Percentiles rank a stretch among this genome's conserved stretches.
Evolutionary conservation across 2,797 vertebrate genomes (phyloP).

Genomic region (Pseudotriccus pelzelni): DNA sequence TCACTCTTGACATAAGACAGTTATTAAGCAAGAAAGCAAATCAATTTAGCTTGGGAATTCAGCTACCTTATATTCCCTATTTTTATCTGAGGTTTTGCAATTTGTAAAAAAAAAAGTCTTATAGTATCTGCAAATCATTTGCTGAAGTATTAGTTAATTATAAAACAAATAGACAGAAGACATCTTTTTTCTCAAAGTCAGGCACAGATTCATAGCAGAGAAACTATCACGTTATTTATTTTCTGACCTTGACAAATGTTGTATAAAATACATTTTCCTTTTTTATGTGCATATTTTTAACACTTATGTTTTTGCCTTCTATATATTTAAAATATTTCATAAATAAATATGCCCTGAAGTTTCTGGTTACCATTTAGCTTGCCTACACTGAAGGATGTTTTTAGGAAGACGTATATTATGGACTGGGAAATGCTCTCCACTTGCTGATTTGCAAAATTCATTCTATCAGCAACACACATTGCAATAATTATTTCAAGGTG

Average conservation of each 20-base stretch:
- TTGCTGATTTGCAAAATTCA: background rate
- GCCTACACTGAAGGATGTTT: background rate
- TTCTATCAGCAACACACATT: constrained; percentile 4
- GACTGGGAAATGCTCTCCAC: background rate
- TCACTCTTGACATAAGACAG: background rate
- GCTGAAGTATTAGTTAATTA: background rate
- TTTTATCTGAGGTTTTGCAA: background rate
- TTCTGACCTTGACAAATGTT: background rate
- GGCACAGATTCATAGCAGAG: background rate
- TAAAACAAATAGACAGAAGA: background rate
- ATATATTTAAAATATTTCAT: background rate
- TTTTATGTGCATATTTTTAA: background rate
- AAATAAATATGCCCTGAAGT: constrained; percentile 6
- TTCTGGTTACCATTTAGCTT: constrained; percentile 22
- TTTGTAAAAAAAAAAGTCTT: background rate
- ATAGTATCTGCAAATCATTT: background rate
- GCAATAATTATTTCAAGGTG: constrained; percentile 43
- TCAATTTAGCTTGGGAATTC: background rate
- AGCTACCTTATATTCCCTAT: background rate
- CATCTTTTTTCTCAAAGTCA: background rate
- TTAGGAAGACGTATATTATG: background rate
- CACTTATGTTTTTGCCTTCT: background rate
- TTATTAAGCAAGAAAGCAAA: background rate
- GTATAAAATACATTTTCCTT: background rate
- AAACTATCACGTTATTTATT: background rate